Percentiles rank a stretch among this genome's conserved stretches.
Evolutionary conservation across 2,888 invertebrate genomes (phyloP).

Genomic region (Tigriopus californicus): DNA sequence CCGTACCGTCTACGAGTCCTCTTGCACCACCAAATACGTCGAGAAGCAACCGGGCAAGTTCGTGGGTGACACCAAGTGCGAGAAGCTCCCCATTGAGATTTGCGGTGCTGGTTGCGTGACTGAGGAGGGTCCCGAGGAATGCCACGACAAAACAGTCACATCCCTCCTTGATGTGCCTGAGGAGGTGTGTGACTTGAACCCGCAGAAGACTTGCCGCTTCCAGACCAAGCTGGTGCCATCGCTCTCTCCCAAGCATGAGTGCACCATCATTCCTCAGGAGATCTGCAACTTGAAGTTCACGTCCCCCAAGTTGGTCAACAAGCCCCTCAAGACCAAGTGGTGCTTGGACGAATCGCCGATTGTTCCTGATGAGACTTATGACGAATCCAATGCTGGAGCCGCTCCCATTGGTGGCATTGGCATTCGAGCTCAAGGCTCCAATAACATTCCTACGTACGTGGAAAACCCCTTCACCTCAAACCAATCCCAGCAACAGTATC

Average conservation of each 20-base stretch:
- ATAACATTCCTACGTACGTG: no score
- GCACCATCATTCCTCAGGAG: slow-evolving; percentile 11
- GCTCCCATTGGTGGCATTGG: neutral
- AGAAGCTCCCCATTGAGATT: slow-evolving; percentile 14
- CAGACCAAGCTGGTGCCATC: slow-evolving; percentile 12
- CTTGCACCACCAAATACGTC: slow-evolving; percentile 13
- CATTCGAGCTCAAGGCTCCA: no score
- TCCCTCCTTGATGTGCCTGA: slow-evolving; percentile 13
- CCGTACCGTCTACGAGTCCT: slow-evolving; percentile 12
- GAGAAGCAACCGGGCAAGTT: slow-evolving; percentile 14
- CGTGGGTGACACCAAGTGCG: slow-evolving; percentile 9
- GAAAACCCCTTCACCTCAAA: no score
- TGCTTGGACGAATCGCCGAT: slow-evolving; percentile 12
- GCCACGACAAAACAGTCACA: slow-evolving; percentile 13
- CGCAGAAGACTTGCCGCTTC: slow-evolving; percentile 12
- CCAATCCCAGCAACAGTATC: no score
- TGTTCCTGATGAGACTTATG: slow-evolving; percentile 9
- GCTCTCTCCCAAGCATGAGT: slow-evolving; percentile 8
- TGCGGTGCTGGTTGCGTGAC: slow-evolving; percentile 9
- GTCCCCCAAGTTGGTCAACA: neutral
- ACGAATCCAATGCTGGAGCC: slow-evolving; percentile 6
- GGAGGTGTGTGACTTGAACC: slow-evolving; percentile 15
- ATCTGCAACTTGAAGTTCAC: slow-evolving; percentile 12
- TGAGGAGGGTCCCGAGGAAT: slow-evolving; percentile 9
- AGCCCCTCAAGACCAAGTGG: slow-evolving; percentile 13